phyloP scores from a whole-genome alignment of 2,797 vertebrate species.

The Onychomys torridus region DNA sequence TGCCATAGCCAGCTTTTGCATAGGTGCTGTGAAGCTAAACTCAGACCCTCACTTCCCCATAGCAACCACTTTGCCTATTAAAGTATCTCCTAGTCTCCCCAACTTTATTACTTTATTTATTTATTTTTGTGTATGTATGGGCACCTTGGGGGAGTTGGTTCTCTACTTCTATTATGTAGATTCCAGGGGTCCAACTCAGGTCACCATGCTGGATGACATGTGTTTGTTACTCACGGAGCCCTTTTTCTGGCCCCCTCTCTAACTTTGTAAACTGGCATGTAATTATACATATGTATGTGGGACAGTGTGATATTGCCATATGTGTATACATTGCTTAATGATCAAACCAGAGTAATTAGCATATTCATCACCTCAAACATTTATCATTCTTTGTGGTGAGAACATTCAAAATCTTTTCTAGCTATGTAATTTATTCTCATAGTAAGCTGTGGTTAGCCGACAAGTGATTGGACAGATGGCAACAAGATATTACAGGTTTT shows the following conservation, averaged over 20 bases:
- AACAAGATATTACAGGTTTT: neutral
- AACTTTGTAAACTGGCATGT: neutral
- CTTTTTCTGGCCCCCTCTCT: neutral
- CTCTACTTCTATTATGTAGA: neutral
- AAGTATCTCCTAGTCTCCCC: neutral
- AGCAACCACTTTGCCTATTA: neutral
- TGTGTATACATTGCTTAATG: neutral
- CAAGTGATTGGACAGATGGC: slow-evolving; percentile 29
- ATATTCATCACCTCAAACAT: slow-evolving; percentile 13
- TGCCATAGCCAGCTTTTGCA: no score
- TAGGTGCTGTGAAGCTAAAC: neutral
- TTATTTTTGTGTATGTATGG: neutral
- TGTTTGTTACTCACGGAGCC: neutral
- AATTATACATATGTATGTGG: neutral
- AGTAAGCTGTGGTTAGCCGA: neutral
- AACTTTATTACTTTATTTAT: neutral
- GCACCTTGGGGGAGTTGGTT: neutral
- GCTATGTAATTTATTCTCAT: slow-evolving; percentile 9
- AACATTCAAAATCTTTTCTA: neutral
- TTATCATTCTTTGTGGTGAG: slow-evolving; percentile 12
- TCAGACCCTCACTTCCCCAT: neutral
- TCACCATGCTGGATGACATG: neutral
- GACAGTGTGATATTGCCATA: neutral
- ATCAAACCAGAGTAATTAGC: slow-evolving; percentile 7
- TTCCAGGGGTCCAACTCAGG: neutral